Percentiles rank a stretch among this genome's conserved stretches.
Evolutionary conservation across 2,888 invertebrate species (phyloP).

Genomic region (Halictus ligatus): DNA sequence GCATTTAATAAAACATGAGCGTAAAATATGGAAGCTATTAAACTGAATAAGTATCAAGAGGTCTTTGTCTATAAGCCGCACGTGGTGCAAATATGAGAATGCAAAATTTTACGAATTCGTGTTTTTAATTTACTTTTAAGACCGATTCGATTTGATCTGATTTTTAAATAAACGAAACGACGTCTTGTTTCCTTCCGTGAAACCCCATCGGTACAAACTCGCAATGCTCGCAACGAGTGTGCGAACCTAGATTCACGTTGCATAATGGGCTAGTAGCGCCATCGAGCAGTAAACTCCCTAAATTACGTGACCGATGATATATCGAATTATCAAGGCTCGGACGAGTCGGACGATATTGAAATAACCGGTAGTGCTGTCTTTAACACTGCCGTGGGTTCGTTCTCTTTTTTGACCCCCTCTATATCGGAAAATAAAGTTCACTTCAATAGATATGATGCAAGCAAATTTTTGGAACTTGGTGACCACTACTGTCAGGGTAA

Average conservation of each 20-base stretch:
- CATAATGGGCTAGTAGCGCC: constrained; percentile 52
- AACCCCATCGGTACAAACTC: not conserved
- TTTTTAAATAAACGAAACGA: not conserved
- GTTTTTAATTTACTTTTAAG: not conserved
- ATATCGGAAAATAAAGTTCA: constrained; percentile 29
- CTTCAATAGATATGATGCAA: constrained; percentile 82
- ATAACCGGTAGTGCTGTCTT: constrained; percentile 63
- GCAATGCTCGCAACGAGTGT: not conserved
- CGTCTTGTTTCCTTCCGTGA: not conserved
- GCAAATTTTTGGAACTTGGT: constrained; percentile 84
- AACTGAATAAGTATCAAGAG: not conserved
- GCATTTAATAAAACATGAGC: not conserved
- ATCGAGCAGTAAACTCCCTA: constrained; percentile 26
- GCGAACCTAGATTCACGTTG: constrained; percentile 3
- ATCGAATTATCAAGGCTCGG: constrained; percentile 45
- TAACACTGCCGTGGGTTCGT: constrained; percentile 49
- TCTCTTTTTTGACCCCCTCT: constrained; percentile 31
- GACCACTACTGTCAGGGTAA: constrained; percentile 84
- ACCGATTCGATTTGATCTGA: too few species aligned
- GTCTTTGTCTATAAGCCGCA: not conserved
- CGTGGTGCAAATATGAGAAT: not conserved
- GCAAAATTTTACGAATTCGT: not conserved
- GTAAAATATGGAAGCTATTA: not conserved
- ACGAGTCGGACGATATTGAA: constrained; percentile 50
- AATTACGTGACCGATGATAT: constrained; percentile 27